Conservation (phyloP, 2,113 vertebrate species). For the Caloenas nicobarica region DNA sequence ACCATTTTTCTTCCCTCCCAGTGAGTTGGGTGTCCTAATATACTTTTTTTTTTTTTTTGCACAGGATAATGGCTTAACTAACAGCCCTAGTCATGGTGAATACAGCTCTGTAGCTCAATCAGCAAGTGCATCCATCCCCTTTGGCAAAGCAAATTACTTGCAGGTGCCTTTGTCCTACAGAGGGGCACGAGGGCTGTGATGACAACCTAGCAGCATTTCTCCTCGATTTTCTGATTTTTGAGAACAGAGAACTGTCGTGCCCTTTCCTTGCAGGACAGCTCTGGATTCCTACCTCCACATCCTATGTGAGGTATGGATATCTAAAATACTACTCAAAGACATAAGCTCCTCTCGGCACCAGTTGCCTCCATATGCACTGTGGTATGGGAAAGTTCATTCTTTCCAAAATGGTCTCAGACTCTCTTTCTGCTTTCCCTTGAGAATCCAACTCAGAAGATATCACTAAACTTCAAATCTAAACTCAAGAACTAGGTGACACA, state of each 20-base stretch:
- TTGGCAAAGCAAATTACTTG: not conserved
- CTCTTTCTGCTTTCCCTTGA: not conserved
- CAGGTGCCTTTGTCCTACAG: not conserved
- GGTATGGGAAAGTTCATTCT: not conserved
- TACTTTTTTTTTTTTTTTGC: not conserved
- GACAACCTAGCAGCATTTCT: not conserved
- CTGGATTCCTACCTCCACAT: not conserved
- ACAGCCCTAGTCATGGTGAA: not conserved
- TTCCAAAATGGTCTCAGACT: not conserved
- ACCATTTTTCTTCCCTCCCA: not conserved
- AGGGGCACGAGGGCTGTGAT: not conserved
- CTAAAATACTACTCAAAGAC: not conserved
- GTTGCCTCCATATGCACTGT: accelerated
- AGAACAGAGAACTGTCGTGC: not conserved
- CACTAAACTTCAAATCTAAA: not conserved
- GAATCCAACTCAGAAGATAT: not conserved
- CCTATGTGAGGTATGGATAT: not conserved
- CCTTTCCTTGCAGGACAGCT: not conserved
- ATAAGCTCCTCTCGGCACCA: not conserved
- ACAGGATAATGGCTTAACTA: not conserved
- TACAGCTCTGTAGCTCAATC: not conserved
- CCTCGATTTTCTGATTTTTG: not conserved
- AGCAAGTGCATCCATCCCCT: not conserved
- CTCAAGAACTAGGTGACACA: not conserved
- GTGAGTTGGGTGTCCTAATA: not conserved